phyloP scores from a whole-genome alignment of 2,113 vertebrate genomes.

The Pseudolaguvia tuberculata region DNA sequence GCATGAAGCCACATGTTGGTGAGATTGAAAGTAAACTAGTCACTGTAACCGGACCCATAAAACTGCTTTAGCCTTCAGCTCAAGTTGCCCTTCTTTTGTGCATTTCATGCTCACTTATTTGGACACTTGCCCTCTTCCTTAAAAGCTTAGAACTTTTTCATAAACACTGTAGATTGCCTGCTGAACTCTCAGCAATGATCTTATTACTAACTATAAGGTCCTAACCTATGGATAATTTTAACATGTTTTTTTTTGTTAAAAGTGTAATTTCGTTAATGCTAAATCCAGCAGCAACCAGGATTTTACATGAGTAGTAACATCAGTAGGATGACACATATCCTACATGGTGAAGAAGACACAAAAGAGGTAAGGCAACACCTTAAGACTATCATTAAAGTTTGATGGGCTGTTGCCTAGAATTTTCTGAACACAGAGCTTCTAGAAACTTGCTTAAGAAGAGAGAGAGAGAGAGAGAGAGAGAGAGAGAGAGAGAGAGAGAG shows the following conservation, averaged over 20 bases:
- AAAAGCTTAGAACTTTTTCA: not conserved
- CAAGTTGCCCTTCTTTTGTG: slow-evolving; percentile 63
- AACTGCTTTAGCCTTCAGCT: slow-evolving; percentile 48
- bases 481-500: too few relatives aligned
- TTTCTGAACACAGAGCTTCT: slow-evolving; percentile 46
- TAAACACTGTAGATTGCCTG: not conserved
- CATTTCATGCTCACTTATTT: slow-evolving; percentile 68
- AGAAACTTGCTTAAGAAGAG: slow-evolving; percentile 23
- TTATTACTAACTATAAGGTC: not conserved
- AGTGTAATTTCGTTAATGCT: not conserved
- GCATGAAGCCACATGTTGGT: slow-evolving; percentile 25
- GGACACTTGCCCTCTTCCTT: slow-evolving; percentile 46
- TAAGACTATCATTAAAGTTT: slow-evolving; percentile 69
- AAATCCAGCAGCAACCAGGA: not conserved
- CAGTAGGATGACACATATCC: slow-evolving; percentile 36
- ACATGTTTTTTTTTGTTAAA: not conserved
- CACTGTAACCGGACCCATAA: slow-evolving; percentile 61
- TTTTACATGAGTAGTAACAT: slow-evolving; percentile 14
- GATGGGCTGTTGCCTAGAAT: slow-evolving; percentile 64
- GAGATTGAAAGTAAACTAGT: slow-evolving; percentile 10
- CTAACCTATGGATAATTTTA: not conserved
- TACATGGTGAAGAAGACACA: slow-evolving; percentile 60
- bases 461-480: too few relatives aligned
- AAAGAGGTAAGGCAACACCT: slow-evolving; percentile 68
- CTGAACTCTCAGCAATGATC: not conserved